Evolutionary conservation across 2,888 invertebrate genomes (phyloP).

Genomic region (Tridacna crocea): DNA sequence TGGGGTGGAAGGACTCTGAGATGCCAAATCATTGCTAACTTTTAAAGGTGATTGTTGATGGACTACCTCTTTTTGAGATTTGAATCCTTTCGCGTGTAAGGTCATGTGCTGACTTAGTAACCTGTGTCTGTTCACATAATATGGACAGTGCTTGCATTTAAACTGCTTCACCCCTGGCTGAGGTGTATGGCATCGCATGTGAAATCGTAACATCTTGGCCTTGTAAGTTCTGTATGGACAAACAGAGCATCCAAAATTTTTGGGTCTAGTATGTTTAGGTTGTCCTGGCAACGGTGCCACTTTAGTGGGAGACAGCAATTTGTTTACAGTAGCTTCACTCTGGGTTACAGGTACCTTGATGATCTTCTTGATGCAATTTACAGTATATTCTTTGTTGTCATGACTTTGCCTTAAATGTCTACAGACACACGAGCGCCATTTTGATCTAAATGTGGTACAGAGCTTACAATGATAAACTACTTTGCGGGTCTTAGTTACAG

Average conservation of each 20-base stretch:
- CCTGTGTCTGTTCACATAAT: slow-evolving; percentile 87
- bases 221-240: slow-evolving; percentile 88
- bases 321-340: not conserved
- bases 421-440: slow-evolving; percentile 69
- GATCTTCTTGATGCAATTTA: slow-evolving; percentile 45
- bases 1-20: slow-evolving; percentile 43
- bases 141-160: slow-evolving; percentile 93
- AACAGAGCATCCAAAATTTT: slow-evolving; percentile 86
- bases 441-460: slow-evolving; percentile 71
- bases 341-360: slow-evolving; percentile 17
- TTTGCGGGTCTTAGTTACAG: not conserved
- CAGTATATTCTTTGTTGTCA: slow-evolving; percentile 68
- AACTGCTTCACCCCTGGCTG: slow-evolving; percentile 88
- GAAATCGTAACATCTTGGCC: slow-evolving; percentile 79
- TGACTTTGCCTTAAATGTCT: slow-evolving; percentile 75
- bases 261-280: slow-evolving; percentile 35
- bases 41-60: slow-evolving; percentile 29
- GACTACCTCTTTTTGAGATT: slow-evolving; percentile 46
- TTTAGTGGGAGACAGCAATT: not conserved
- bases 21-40: not conserved
- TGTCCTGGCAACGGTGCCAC: not conserved
- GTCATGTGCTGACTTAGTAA: slow-evolving; percentile 88
- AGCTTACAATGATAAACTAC: slow-evolving; percentile 70
- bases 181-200: slow-evolving; percentile 90
- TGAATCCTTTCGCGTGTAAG: slow-evolving; percentile 85